A percentile compares a stretch with the other conserved stretches of the same genome.
These are phyloP conservation scores for Nebria ingens DNA, from an alignment of 1,140 invertebrate species.

Conservation along the genomic window DNA sequence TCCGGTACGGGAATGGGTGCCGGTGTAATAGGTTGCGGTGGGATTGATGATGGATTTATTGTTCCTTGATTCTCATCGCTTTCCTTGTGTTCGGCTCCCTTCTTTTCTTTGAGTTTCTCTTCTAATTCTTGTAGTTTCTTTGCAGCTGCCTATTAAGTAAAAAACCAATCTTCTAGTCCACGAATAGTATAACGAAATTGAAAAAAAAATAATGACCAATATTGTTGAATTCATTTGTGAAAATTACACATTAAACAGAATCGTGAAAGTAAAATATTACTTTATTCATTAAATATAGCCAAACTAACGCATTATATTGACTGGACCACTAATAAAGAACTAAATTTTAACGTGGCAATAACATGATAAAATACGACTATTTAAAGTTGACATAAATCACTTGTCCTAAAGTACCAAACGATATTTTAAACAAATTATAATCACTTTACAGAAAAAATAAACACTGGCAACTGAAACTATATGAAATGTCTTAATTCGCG, in stretches of 20 bases:
- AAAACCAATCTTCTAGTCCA: no score
- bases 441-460: no score
- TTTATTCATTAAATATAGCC: no score
- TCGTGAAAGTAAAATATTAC: no score
- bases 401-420: no score
- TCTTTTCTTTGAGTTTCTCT: constrained; percentile 43
- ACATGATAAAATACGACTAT: no score
- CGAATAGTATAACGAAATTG: no score
- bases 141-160: constrained; percentile 22
- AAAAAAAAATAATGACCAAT: background rate
- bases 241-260: no score
- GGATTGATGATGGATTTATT: constrained; percentile 28
- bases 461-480: background rate
- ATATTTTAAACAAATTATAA: background rate
- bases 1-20: constrained; percentile 42
- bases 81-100: constrained; percentile 35
- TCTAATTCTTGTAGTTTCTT: constrained; percentile 53
- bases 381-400: no score
- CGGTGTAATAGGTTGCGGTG: constrained; percentile 34
- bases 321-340: background rate
- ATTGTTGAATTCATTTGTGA: no score
- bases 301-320: no score
- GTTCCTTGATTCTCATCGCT: constrained; percentile 32
- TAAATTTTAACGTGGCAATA: no score
- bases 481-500: background rate